Base-by-base conservation (phyloP, 2,113 vertebrate species). In the Stegastes partitus region DNA sequence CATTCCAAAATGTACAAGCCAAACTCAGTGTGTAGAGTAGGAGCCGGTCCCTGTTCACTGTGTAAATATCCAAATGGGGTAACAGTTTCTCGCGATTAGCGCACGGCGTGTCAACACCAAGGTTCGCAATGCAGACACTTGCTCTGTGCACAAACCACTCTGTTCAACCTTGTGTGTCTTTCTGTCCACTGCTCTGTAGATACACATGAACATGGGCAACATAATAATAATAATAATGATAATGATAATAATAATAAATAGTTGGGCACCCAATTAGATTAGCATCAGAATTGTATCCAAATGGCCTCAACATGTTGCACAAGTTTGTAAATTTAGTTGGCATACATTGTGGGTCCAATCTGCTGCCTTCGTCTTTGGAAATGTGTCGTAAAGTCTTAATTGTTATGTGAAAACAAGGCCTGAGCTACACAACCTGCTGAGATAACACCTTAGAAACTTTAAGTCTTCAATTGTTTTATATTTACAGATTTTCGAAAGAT, bases 11-110 rank as follows among this genome's bases (percentile, higher is more conserved):
- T 34, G 74, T 88, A 87, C 77, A 84, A 86, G 91, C 89, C 88
- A 90, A 89, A 90, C 91, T 77, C 80, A 23, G 74, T 82, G 82
- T 90, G 82, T 92, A 90, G 90, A 87, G 22, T 88, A 88, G 74
- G 44, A 16, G 62, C 73, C 51, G 49, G 66, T 64, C 74, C 74
- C 21, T 34, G 74, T 75, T 86, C 76, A 81, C 89, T 75, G 83
- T 93, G 92, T 94, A 90, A 73, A 92, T 89, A 91, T 34, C 62
- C 9, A 39, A n/a, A 66, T 1, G 61, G 74, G 83, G n/a, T 8
- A 23, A 59, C 50, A n/a, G n/a, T 65, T 74, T 55, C 54, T 70
- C 42, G 57, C 65, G 1, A 67, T 53, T 45, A 39, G 23, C 59
- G 39, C 61, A 56, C 64, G 64, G 31, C 28, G 22, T 73, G 66